Evolutionary conservation across 2,113 vertebrate genomes (phyloP), one percentile per base, ranked within the genome.

Genomic region (Epinephelus lanceolatus): DNA sequence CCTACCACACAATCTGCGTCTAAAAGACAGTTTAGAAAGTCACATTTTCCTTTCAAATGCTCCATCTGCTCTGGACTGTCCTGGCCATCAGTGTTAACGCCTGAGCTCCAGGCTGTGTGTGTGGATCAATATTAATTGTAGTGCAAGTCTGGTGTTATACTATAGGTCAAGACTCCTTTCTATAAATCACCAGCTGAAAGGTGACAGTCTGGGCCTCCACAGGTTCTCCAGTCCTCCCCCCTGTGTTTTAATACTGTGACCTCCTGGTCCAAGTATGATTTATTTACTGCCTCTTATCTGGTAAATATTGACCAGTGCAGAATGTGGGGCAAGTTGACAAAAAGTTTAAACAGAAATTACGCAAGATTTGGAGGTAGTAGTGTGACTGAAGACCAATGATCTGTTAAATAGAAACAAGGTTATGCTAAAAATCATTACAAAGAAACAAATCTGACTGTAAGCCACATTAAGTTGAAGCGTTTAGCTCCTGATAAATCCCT

Each of bases 61-160:
- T 79, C 71, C 25, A n/a, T 73, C 62, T 81, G 61, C 73, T 66
- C 60, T 52, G 25, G 73, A 53, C 66, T 1, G 45, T 69, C 76
- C 67, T 9, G 33, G 61, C 71, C 76, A 78, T 80, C 71, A 82
- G 71, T 6, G 67, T 85, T 83, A 86, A 53, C 13, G 42, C 75
- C 76, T 53, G 49, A 71, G 87, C 84, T 78, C 51, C 65, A 62
- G 62, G 65, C 86, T 67, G 81, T 66, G 42, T 12, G 59, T 12
- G 59, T 23, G 61, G 89, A 94, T 94, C 93, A 90, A 93, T 94
- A 94, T 88, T 90, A 93, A 94, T 93, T 89, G 91, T 73, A 83
- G 90, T 86, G 72, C 88, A 83, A 85, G 91, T 76, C 77, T 75
- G 67, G 86, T 88, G 88, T 82, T 88, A 74, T 78, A 88, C 86